Evolutionary conservation across 2,888 invertebrate genomes (phyloP).

Genomic region (Pristionchus japonicus): DNA sequence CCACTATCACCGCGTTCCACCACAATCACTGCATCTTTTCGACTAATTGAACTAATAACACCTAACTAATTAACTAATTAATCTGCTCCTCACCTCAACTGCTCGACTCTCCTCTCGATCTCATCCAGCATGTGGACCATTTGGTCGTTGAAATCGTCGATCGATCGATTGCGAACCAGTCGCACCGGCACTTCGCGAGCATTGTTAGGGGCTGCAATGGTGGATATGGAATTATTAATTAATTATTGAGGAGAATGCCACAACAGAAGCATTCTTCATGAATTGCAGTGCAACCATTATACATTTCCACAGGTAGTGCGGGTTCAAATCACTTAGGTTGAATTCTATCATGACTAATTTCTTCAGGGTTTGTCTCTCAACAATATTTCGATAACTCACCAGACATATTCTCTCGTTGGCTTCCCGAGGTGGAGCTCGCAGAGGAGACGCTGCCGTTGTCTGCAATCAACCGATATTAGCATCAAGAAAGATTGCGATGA

Average conservation of each 20-base stretch:
- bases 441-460: constrained; percentile 34
- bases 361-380: neutral
- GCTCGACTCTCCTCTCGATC: constrained; percentile 64
- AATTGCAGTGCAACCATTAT: neutral
- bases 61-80: no score
- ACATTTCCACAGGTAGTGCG: no score
- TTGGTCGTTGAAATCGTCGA: constrained; percentile 63
- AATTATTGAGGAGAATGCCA: no score
- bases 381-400: neutral
- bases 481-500: neutral
- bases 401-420: constrained; percentile 29
- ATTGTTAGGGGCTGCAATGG: constrained; percentile 25
- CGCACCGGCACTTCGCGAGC: constrained; percentile 51
- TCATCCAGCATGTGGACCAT: constrained; percentile 66
- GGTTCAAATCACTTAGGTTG: no score
- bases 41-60: no score
- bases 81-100: constrained; percentile 55
- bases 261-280: neutral
- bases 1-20: neutral
- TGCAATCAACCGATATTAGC: neutral
- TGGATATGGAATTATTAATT: no score
- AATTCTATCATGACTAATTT: no score
- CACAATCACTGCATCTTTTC: neutral
- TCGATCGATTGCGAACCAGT: constrained; percentile 50
- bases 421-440: constrained; percentile 18